These are phyloP conservation scores for Sipha maydis DNA, from an alignment of 2,888 invertebrate species.

Conservation along the genomic window DNA sequence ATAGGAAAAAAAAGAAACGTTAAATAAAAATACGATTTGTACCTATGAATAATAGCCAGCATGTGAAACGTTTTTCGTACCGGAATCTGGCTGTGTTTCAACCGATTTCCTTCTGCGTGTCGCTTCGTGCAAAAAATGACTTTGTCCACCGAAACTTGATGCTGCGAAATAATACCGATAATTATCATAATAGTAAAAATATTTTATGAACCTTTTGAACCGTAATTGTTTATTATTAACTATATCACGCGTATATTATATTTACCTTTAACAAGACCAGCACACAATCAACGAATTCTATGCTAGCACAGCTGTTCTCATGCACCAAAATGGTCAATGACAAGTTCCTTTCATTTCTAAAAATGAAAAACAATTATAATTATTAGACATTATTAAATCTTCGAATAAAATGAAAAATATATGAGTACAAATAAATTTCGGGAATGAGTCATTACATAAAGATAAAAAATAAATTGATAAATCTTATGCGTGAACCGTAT, in stretches of 20 bases:
- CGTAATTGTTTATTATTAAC: background rate
- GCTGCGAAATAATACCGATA: constrained; percentile 33
- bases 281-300: constrained; percentile 56
- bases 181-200: background rate
- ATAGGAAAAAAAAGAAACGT: background rate
- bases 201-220: background rate
- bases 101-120: constrained; percentile 48
- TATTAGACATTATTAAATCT: background rate
- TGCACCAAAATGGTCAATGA: constrained; percentile 56
- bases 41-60: too few relatives aligned
- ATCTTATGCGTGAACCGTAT: background rate
- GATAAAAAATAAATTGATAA: background rate
- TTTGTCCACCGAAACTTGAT: constrained; percentile 56
- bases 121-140: constrained; percentile 59
- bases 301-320: constrained; percentile 49
- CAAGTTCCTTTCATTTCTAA: constrained; percentile 52
- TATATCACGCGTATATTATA: background rate
- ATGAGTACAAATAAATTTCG: background rate
- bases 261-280: constrained; percentile 53
- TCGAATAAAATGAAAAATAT: background rate
- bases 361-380: constrained; percentile 32
- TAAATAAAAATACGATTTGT: background rate
- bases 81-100: constrained; percentile 55
- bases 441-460: background rate
- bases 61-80: constrained; percentile 6